phyloP scores from a whole-genome alignment of 2,888 invertebrate genomes.

The Glaucopsyche alexis region DNA sequence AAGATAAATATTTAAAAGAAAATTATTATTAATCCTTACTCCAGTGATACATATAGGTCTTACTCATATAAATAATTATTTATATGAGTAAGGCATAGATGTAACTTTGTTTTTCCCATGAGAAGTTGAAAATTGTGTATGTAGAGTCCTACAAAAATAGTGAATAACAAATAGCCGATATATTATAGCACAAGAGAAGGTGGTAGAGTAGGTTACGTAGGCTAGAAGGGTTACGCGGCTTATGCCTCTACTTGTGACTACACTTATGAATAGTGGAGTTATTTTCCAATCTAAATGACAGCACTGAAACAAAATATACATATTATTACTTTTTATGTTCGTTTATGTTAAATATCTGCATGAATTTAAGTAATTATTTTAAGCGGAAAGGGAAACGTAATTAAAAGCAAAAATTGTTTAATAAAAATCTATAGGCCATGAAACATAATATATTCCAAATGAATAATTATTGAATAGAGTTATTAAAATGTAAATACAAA shows the following conservation, averaged over 20 bases:
- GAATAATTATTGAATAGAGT: slow-evolving; percentile 22
- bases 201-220: too few species aligned
- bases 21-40: too few species aligned
- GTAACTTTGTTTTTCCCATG: too few species aligned
- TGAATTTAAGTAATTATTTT: not conserved
- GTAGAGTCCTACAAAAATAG: too few species aligned
- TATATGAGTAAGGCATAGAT: too few species aligned
- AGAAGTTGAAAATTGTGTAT: too few species aligned
- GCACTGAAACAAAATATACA: not conserved
- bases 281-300: not conserved
- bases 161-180: too few species aligned
- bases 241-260: too few species aligned
- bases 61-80: too few species aligned
- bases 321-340: not conserved
- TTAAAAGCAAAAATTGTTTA: slow-evolving; percentile 14
- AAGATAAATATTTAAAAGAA: not conserved
- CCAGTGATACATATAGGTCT: too few species aligned
- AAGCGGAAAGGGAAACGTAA: slow-evolving; percentile 19
- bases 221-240: too few species aligned
- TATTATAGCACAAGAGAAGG: too few species aligned
- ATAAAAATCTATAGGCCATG: slow-evolving; percentile 21
- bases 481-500: slow-evolving; percentile 33
- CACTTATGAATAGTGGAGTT: not conserved
- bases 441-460: slow-evolving; percentile 15
- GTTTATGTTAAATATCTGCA: not conserved